Percentiles rank a stretch among this genome's conserved stretches.
These are phyloP conservation scores for Telenomus remus DNA, from an alignment of 1,140 invertebrate genomes.

Conservation along the genomic window DNA sequence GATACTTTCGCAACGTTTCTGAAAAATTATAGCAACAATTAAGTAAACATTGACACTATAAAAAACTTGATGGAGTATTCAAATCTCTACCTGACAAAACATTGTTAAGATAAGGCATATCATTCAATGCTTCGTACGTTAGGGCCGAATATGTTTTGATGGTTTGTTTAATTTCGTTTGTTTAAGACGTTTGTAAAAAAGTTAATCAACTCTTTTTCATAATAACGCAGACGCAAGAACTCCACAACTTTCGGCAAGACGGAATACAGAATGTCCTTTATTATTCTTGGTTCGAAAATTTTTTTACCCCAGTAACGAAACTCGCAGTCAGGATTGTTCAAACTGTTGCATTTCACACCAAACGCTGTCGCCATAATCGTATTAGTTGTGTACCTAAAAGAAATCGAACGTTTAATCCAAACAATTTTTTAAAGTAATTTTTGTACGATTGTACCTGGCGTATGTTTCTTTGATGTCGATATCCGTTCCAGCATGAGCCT, in stretches of 20 bases:
- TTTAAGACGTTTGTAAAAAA: constrained; percentile 70
- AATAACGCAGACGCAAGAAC: constrained; percentile 40
- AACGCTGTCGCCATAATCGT: constrained; percentile 64
- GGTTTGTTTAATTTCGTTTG: constrained; percentile 60
- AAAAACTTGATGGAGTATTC: too few species aligned
- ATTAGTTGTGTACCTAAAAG: constrained; percentile 58
- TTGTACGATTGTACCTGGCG: constrained; percentile 43
- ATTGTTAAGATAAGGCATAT: too few species aligned
- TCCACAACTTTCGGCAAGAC: constrained; percentile 55
- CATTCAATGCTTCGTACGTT: too few species aligned
- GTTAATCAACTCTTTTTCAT: constrained; percentile 16
- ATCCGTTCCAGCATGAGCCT: not conserved
- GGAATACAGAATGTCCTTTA: constrained; percentile 40
- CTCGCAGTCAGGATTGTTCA: constrained; percentile 62
- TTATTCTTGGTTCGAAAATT: constrained; percentile 48
- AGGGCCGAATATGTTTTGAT: constrained; percentile 35
- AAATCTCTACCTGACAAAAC: constrained; percentile 57
- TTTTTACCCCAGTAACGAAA: constrained; percentile 61
- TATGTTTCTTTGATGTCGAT: constrained; percentile 56
- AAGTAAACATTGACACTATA: too few species aligned
- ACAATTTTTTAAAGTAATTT: not conserved
- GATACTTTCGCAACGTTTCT: constrained; percentile 81
- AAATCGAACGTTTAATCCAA: too few species aligned
- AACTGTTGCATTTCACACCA: constrained; percentile 60
- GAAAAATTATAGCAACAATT: too few species aligned